Evolutionary conservation across 2,797 vertebrate genomes (phyloP).

Genomic region (Pagetopsis macropterus): DNA sequence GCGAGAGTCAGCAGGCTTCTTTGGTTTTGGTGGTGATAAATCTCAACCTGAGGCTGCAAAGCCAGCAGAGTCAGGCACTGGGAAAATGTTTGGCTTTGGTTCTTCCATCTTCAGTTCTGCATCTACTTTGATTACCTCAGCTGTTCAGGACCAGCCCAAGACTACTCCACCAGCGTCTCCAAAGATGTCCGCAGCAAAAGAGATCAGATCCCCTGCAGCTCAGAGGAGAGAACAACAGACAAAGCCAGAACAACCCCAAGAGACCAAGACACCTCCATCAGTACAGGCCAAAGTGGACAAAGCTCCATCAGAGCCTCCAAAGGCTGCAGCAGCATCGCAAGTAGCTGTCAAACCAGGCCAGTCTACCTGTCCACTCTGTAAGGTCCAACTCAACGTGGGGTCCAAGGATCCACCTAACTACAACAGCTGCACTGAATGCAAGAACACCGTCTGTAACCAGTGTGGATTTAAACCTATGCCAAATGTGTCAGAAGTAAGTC

Average conservation of each 20-base stretch:
- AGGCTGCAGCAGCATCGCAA: constrained; percentile 76
- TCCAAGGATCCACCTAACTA: constrained; percentile 90
- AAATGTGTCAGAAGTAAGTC: constrained; percentile 89
- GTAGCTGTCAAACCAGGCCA: constrained; percentile 64
- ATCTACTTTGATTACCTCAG: constrained; percentile 91
- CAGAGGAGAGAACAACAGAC: constrained; percentile 53
- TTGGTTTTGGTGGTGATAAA: constrained; percentile 70
- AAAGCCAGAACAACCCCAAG: constrained; percentile 55
- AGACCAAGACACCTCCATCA: constrained; percentile 72
- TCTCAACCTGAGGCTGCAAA: constrained; percentile 82
- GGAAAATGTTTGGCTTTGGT: constrained; percentile 90
- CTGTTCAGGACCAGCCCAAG: constrained; percentile 79
- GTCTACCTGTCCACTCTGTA: constrained; percentile 90
- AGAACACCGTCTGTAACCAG: constrained; percentile 91
- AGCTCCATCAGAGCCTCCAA: constrained; percentile 45
- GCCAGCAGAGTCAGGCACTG: constrained; percentile 87
- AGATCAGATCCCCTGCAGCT: constrained; percentile 61
- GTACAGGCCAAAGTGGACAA: constrained; percentile 55
- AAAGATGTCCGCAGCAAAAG: constrained; percentile 77
- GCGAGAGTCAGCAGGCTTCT: constrained; percentile 60
- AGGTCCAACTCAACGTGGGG: constrained; percentile 85
- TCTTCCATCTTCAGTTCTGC: constrained; percentile 95
- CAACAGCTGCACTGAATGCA: constrained; percentile 93
- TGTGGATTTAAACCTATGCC: constrained; percentile 95
- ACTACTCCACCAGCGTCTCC: constrained; percentile 78